phyloP scores from a whole-genome alignment of 1,140 invertebrate species.

The Dreissena polymorpha region DNA sequence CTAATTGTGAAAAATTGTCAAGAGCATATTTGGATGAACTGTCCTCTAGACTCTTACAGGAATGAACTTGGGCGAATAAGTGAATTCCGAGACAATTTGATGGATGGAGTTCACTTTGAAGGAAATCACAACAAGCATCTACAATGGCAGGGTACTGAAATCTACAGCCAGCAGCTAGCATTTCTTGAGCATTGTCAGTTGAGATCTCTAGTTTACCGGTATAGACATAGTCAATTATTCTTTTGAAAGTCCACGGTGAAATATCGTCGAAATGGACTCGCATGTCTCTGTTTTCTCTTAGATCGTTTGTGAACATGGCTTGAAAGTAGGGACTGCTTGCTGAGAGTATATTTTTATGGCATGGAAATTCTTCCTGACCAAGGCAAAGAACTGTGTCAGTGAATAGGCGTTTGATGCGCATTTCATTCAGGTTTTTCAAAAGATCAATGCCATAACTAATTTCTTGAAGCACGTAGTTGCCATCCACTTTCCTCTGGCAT shows the following conservation, averaged over 20 bases:
- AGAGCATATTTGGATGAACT: slow-evolving; percentile 74
- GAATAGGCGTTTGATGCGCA: slow-evolving; percentile 69
- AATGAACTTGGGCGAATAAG: slow-evolving; percentile 77
- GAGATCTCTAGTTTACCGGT: slow-evolving; percentile 78
- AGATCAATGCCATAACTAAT: slow-evolving; percentile 70
- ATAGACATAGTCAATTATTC: slow-evolving; percentile 80
- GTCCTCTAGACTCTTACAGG: slow-evolving; percentile 75
- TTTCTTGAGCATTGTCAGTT: slow-evolving; percentile 78
- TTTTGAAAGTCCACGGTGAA: slow-evolving; percentile 78
- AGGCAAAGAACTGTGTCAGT: slow-evolving; percentile 78
- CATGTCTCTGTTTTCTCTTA: slow-evolving; percentile 77
- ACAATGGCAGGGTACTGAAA: slow-evolving; percentile 80
- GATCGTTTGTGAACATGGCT: slow-evolving; percentile 80
- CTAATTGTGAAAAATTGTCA: slow-evolving; percentile 78
- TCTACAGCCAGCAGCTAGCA: slow-evolving; percentile 79
- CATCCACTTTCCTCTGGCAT: slow-evolving; percentile 24
- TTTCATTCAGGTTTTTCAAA: slow-evolving; percentile 72
- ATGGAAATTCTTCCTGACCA: slow-evolving; percentile 78
- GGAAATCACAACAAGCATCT: slow-evolving; percentile 77
- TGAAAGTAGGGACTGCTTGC: slow-evolving; percentile 80
- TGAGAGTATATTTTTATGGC: slow-evolving; percentile 79
- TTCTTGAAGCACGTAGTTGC: slow-evolving; percentile 66
- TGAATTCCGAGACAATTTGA: slow-evolving; percentile 80
- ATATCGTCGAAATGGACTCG: slow-evolving; percentile 78
- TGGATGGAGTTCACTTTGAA: slow-evolving; percentile 77